Percentiles rank a stretch among this genome's conserved stretches.
These are phyloP conservation scores for Nothocercus nigrocapillus DNA, from an alignment of 2,113 vertebrate species.

Conservation along the genomic window DNA sequence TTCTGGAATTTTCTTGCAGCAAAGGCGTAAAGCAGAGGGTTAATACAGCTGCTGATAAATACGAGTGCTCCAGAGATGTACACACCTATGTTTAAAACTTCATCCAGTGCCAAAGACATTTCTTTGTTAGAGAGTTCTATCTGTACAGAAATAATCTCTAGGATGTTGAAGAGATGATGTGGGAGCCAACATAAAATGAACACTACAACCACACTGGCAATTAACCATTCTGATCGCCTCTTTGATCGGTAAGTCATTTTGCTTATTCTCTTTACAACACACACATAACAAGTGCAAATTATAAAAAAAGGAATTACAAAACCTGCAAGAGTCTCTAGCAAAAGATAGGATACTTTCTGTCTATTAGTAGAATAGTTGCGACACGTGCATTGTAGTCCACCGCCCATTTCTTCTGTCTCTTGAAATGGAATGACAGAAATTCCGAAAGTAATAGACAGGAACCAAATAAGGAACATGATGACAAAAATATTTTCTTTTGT, in stretches of 20 bases:
- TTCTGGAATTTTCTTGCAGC: conserved; percentile 63
- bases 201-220: conserved; percentile 62
- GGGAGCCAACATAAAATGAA: conserved; percentile 78
- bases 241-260: conserved; percentile 49
- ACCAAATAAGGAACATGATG: conserved; percentile 49
- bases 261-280: conserved; percentile 68
- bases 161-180: conserved; percentile 70
- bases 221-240: conserved; percentile 46
- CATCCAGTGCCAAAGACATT: neutral
- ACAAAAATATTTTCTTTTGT: neutral
- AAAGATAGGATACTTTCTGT: conserved; percentile 31
- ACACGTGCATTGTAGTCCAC: neutral
- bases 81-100: conserved; percentile 1
- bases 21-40: conserved; percentile 80
- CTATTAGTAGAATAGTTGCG: conserved; percentile 17
- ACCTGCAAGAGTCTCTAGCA: conserved; percentile 72
- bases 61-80: conserved; percentile 66
- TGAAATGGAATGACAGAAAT: conserved; percentile 58
- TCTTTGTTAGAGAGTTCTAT: neutral
- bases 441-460: conserved; percentile 64
- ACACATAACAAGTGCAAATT: conserved; percentile 71
- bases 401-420: neutral
- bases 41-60: conserved; percentile 79
- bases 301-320: conserved; percentile 73
- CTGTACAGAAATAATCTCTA: conserved; percentile 48